Evolutionary conservation across 2,888 invertebrate genomes (phyloP).

Genomic region (Blastobasis adustella): DNA sequence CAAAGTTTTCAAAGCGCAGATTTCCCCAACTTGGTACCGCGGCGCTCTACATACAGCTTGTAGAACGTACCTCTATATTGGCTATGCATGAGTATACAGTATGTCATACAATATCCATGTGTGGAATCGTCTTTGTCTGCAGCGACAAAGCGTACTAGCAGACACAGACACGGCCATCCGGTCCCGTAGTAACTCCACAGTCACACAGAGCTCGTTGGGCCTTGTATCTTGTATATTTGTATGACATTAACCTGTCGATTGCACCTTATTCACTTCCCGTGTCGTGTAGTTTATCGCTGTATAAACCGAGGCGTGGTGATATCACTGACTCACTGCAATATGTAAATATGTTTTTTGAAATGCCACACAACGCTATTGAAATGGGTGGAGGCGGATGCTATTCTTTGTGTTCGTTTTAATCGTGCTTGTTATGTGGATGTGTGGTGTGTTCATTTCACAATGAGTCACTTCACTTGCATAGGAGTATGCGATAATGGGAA

Average conservation of each 20-base stretch:
- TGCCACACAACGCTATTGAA: conserved; percentile 16
- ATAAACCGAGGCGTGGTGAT: conserved; percentile 43
- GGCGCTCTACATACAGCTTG: no score
- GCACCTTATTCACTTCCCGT: conserved; percentile 42
- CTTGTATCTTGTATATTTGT: conserved; percentile 29
- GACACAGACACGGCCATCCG: background rate
- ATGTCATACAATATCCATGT: no score
- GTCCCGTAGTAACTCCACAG: conserved; percentile 14
- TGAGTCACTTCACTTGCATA: no score
- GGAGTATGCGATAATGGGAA: no score
- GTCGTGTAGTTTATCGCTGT: conserved; percentile 51
- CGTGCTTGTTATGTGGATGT: no score
- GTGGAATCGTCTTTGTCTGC: no score
- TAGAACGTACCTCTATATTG: no score
- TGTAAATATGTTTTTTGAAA: conserved; percentile 23
- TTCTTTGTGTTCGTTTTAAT: conserved; percentile 11
- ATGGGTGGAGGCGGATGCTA: conserved; percentile 15
- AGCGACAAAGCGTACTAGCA: background rate
- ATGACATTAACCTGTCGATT: conserved; percentile 52
- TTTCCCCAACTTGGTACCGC: no score
- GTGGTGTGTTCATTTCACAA: no score
- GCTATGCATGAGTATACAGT: no score
- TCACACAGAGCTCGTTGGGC: conserved; percentile 33
- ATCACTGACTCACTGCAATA: conserved; percentile 41
- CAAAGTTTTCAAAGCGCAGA: no score